Evolutionary conservation across 2,888 invertebrate species (phyloP), one percentile per base, ranked within the genome.

Genomic region (Apomyelois bistriatella): DNA sequence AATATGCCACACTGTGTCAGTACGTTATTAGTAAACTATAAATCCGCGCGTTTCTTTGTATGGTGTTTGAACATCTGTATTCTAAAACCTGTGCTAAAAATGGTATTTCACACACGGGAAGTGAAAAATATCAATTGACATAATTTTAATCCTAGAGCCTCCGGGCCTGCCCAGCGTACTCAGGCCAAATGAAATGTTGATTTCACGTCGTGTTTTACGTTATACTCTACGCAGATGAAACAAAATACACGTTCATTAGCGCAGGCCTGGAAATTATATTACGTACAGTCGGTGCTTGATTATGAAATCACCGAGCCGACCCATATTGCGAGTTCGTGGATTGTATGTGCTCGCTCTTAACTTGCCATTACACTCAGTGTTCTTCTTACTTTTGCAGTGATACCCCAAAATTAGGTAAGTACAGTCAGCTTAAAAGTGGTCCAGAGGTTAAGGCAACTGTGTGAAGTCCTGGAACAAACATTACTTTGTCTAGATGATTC

Each of bases 201-300:
- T 82, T 85, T 82, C 78, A 75, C 76, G 74, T 74, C 72, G 75
- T 72, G 73, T 74, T 79, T 76, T 76, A 78, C 76, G 71, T 75
- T 67, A 67, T 71, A 66, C 74, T 70, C 75, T 68, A 78, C 78
- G 77, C 77, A 79, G 80, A 84, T 79, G 85, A 85, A 86, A 86
- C 85, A 85, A 88, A 87, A 86, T 88, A 84, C 79, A 84, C 82
- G 82, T 86, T 88, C 86, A 85, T 87, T 87, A 86, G 83, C 74
- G 81, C 76, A 74, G 72, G 76, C 75, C 73, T 70, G 75, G 74
- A 84, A 85, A 86, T 86, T 79, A 82, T 81, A 85, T 86, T 85
- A 60, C 60, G 54, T 58, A 83, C 79, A 74, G 74, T 71, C 74
- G 63, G 79, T 72, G 77, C 79, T 83, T 83, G 82, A 82, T 83